Conservation (phyloP, 2,113 vertebrate species). For the Myiozetetes cayanensis region DNA sequence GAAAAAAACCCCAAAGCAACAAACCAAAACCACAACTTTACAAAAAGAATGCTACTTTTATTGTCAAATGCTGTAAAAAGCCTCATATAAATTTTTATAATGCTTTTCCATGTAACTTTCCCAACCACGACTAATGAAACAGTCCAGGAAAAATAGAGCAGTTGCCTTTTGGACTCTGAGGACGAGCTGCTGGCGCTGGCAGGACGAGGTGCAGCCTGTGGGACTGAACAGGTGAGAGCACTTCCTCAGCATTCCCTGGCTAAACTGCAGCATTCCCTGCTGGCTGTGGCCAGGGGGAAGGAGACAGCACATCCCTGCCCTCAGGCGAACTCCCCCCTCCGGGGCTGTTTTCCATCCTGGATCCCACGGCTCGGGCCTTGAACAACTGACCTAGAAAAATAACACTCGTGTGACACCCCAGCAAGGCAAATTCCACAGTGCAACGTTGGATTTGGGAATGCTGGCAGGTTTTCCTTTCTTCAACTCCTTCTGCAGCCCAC, state of each 20-base stretch:
- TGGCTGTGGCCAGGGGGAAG: background rate
- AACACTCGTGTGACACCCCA: constrained; percentile 36
- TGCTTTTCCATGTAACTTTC: constrained; percentile 62
- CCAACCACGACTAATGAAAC: constrained; percentile 62
- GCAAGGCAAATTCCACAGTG: constrained; percentile 61
- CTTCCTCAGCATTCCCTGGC: constrained; percentile 14
- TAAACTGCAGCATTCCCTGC: constrained; percentile 20
- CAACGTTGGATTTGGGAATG: constrained; percentile 17
- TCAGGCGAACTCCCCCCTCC: background rate
- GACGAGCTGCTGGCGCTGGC: constrained; percentile 18
- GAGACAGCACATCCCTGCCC: background rate
- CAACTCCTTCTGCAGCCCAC: background rate
- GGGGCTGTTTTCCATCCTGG: background rate
- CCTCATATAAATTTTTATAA: constrained; percentile 73
- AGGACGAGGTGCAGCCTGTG: constrained; percentile 19
- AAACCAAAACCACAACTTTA: background rate
- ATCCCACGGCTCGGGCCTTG: constrained; percentile 5
- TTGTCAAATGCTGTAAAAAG: constrained; percentile 75
- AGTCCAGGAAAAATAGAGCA: constrained; percentile 63
- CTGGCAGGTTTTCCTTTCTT: background rate
- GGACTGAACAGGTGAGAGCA: constrained; percentile 21
- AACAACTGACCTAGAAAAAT: constrained; percentile 58
- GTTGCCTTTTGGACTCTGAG: constrained; percentile 45
- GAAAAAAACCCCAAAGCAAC: background rate
- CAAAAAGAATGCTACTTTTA: constrained; percentile 70